Percentiles rank a stretch among this genome's conserved stretches.
Conservation (phyloP, 53 echinoderm and acorn worm species). For the Arbacia lixula region DNA sequence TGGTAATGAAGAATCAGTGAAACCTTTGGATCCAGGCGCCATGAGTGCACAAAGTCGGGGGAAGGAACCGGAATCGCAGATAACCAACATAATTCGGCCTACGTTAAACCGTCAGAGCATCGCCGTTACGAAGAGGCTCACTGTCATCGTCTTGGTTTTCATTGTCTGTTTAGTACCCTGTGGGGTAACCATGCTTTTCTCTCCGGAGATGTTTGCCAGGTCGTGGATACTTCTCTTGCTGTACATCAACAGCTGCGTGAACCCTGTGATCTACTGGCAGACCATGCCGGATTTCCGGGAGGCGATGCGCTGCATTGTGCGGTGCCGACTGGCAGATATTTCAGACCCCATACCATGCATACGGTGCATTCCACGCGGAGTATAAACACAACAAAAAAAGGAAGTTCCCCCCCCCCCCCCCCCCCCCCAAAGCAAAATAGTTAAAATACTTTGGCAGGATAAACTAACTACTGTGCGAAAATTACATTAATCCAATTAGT, state of each 20-base stretch:
- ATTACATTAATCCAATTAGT: no score
- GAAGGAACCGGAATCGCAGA: no score
- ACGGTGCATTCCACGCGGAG: neutral
- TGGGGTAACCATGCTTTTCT: constrained; percentile 5
- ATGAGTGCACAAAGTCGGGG: no score
- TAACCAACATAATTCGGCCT: no score
- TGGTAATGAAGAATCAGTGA: no score
- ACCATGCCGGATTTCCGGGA: constrained; percentile 66
- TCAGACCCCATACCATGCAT: constrained; percentile 45
- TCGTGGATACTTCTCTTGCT: constrained; percentile 51
- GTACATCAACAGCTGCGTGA: constrained; percentile 66
- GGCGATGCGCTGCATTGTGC: constrained; percentile 61
- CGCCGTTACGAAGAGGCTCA: constrained; percentile 21
- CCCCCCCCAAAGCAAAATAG: no score
- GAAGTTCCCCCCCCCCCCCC: no score
- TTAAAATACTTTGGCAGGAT: no score
- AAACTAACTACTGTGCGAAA: no score
- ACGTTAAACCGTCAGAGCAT: constrained; percentile 10
- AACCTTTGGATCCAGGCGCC: no score
- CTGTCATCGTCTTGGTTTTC: constrained; percentile 35
- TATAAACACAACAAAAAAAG: no score
- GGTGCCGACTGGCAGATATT: constrained; percentile 55
- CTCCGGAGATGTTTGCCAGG: constrained; percentile 1
- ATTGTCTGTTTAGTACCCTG: constrained; percentile 40
- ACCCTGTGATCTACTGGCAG: constrained; percentile 66